Conservation (phyloP, 2,888 invertebrate species). For the Drosophila barbarae region DNA sequence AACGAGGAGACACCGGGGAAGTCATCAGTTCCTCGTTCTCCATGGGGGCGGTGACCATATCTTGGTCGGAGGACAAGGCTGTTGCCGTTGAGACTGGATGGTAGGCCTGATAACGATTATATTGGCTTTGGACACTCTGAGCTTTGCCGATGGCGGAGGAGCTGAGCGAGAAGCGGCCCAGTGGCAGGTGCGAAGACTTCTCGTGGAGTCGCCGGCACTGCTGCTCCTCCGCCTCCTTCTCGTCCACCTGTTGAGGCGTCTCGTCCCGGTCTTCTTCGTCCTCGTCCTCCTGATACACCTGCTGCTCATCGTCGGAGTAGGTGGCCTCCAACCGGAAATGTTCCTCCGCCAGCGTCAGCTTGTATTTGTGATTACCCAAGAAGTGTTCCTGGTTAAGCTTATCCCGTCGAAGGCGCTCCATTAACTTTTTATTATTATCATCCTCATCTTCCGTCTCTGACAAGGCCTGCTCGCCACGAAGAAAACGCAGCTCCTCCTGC, state of each 20-base stretch:
- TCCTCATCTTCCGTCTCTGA: not conserved
- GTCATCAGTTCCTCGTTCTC: not conserved
- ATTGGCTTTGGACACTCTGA: too few relatives aligned
- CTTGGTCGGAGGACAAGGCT: constrained; percentile 23
- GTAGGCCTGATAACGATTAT: too few relatives aligned
- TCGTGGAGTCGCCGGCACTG: not conserved
- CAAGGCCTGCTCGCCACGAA: not conserved
- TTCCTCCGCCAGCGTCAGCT: constrained; percentile 1
- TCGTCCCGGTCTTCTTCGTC: not conserved
- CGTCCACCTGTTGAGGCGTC: not conserved
- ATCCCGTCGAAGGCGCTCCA: not conserved
- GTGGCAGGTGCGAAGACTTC: constrained; percentile 1
- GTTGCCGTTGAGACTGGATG: not conserved
- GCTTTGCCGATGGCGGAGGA: not conserved
- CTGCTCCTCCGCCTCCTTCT: constrained; percentile 11
- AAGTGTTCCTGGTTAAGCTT: not conserved
- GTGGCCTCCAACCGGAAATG: not conserved
- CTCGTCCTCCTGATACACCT: not conserved
- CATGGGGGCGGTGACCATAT: constrained; percentile 36
- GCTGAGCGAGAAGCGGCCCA: constrained; percentile 9
- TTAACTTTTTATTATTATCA: not conserved
- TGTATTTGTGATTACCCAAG: not conserved
- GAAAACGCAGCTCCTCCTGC: constrained; percentile 6
- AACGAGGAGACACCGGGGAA: not conserved
- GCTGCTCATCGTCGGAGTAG: not conserved